These are phyloP conservation scores for Apodemia hepburni DNA, from an alignment of 2,888 invertebrate genomes.

Conservation along the genomic window DNA sequence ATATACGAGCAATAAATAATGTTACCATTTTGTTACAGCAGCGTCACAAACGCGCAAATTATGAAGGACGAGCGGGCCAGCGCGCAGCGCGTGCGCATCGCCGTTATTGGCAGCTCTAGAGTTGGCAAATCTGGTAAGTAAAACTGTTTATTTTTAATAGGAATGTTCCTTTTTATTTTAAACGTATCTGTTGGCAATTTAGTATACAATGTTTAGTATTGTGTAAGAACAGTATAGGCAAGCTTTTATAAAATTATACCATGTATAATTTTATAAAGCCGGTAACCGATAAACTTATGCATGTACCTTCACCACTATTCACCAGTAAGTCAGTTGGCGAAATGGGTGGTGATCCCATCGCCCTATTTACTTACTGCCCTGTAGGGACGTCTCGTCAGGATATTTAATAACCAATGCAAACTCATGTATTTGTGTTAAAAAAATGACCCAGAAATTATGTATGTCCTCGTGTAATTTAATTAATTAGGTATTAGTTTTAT, in stretches of 20 bases:
- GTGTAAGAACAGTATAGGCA: neutral
- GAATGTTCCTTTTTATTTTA: constrained; percentile 21
- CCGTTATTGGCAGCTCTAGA: constrained; percentile 87
- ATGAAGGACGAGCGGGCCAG: constrained; percentile 82
- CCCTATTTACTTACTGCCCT: too few relatives aligned
- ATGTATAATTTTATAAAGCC: too few relatives aligned
- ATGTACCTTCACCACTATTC: too few relatives aligned
- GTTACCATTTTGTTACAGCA: constrained; percentile 51
- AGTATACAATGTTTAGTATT: neutral
- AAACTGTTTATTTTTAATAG: constrained; percentile 14
- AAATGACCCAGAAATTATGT: too few relatives aligned
- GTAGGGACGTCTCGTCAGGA: too few relatives aligned
- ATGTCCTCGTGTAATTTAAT: too few relatives aligned
- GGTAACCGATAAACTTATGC: too few relatives aligned
- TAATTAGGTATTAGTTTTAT: too few relatives aligned
- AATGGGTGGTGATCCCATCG: too few relatives aligned
- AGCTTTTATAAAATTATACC: neutral
- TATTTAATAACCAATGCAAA: too few relatives aligned
- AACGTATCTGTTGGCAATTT: neutral
- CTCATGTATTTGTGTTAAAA: too few relatives aligned
- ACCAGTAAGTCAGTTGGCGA: too few relatives aligned
- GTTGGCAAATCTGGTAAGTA: constrained; percentile 89
- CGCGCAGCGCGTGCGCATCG: constrained; percentile 85
- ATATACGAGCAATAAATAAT: neutral
- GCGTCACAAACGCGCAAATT: constrained; percentile 28